These are phyloP conservation scores for Schrankia costaestrigalis DNA, from an alignment of 2,888 invertebrate species.

Conservation along the genomic window DNA sequence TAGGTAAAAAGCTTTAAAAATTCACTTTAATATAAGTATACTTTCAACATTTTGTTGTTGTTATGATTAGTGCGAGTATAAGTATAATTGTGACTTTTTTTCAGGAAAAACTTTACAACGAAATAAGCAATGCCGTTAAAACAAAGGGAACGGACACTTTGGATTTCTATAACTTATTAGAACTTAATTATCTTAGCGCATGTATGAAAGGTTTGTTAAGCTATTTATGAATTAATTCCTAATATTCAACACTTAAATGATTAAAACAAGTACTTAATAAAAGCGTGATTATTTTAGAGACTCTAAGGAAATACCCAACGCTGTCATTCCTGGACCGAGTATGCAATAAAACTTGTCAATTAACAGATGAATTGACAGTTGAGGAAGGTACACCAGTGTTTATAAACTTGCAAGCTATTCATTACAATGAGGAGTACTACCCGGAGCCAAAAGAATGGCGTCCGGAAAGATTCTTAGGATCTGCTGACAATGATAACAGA, in stretches of 20 bases:
- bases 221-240: no score
- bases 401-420: constrained; percentile 54
- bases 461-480: constrained; percentile 49
- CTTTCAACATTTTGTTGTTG: no score
- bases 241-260: background rate
- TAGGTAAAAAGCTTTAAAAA: no score
- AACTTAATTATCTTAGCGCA: constrained; percentile 54
- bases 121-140: constrained; percentile 46
- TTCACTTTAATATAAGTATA: no score
- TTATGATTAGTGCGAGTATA: no score
- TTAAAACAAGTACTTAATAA: background rate
- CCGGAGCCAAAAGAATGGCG: constrained; percentile 55
- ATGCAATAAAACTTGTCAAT: constrained; percentile 43
- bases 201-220: constrained; percentile 58
- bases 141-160: constrained; percentile 47
- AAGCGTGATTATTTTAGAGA: constrained; percentile 55
- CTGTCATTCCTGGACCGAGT: constrained; percentile 51
- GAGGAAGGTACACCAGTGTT: constrained; percentile 54
- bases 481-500: constrained; percentile 48
- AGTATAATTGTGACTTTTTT: no score
- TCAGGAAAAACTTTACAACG: constrained; percentile 56
- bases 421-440: constrained; percentile 47
- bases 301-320: constrained; percentile 54
- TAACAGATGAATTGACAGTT: constrained; percentile 49
- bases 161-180: constrained; percentile 56